Conservation (phyloP, 2,113 vertebrate species). For the Seriola rivoliana region DNA sequence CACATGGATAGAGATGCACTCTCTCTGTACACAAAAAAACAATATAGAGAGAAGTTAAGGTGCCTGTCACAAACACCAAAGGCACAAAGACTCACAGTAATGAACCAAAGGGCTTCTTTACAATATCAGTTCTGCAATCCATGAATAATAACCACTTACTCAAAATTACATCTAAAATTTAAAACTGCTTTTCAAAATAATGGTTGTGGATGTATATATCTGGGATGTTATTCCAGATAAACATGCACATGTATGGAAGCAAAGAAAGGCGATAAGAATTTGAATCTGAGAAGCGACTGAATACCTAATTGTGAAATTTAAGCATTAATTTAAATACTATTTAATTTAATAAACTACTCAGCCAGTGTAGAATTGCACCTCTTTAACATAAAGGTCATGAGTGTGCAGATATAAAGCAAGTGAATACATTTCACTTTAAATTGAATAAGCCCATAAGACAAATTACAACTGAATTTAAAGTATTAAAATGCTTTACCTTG, state of each 20-base stretch:
- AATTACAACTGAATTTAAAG: too few species aligned
- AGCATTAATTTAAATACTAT: too few species aligned
- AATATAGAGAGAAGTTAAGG: neutral
- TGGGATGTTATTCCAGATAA: neutral
- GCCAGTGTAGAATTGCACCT: too few species aligned
- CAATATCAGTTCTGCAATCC: neutral
- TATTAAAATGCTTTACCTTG: too few species aligned
- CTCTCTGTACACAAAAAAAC: constrained; percentile 53
- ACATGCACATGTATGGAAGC: neutral
- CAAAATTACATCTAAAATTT: neutral
- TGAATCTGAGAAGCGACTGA: neutral
- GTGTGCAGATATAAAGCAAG: neutral
- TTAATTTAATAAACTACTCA: too few species aligned
- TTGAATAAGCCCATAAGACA: neutral
- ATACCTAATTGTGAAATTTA: too few species aligned
- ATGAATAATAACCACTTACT: neutral
- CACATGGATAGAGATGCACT: constrained; percentile 78
- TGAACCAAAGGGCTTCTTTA: neutral
- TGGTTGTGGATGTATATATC: too few species aligned
- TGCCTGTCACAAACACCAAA: too few species aligned
- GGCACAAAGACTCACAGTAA: neutral
- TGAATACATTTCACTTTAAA: too few species aligned
- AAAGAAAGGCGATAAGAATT: too few species aligned
- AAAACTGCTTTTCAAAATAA: too few species aligned
- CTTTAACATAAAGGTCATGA: too few species aligned